Evolutionary conservation across 2,888 invertebrate genomes (phyloP).

Genomic region (Cotesia congregata): DNA sequence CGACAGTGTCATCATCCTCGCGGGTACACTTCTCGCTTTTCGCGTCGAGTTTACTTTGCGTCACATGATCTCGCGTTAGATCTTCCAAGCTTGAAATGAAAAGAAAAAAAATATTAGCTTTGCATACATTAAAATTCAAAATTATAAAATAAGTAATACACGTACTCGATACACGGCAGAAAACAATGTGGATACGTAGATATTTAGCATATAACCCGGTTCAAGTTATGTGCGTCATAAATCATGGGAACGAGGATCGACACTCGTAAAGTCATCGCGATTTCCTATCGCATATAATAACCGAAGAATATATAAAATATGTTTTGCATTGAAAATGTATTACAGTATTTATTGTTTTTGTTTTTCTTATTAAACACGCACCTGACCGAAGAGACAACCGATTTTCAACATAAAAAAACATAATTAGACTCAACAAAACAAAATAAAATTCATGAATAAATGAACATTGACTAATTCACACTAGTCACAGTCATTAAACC

Average conservation of each 20-base stretch:
- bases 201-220: slow-evolving; percentile 52
- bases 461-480: slow-evolving; percentile 18
- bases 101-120: slow-evolving; percentile 25
- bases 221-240: slow-evolving; percentile 66
- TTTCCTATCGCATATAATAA: slow-evolving; percentile 52
- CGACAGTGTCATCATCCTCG: slow-evolving; percentile 57
- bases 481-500: slow-evolving; percentile 16
- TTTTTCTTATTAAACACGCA: background rate
- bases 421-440: background rate
- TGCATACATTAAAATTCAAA: slow-evolving; percentile 1
- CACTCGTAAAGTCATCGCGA: slow-evolving; percentile 67
- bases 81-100: slow-evolving; percentile 31
- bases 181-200: slow-evolving; percentile 50
- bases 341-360: background rate
- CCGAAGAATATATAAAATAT: slow-evolving; percentile 39
- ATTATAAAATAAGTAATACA: slow-evolving; percentile 18
- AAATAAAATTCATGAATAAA: background rate
- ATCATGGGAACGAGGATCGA: slow-evolving; percentile 67
- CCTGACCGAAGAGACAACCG: background rate
- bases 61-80: slow-evolving; percentile 36
- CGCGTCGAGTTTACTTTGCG: slow-evolving; percentile 50
- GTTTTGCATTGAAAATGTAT: slow-evolving; percentile 45
- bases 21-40: slow-evolving; percentile 36
- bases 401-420: background rate
- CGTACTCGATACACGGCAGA: slow-evolving; percentile 41